Conservation (phyloP, 2,888 invertebrate species). For the Agrenia bidenticulata region DNA sequence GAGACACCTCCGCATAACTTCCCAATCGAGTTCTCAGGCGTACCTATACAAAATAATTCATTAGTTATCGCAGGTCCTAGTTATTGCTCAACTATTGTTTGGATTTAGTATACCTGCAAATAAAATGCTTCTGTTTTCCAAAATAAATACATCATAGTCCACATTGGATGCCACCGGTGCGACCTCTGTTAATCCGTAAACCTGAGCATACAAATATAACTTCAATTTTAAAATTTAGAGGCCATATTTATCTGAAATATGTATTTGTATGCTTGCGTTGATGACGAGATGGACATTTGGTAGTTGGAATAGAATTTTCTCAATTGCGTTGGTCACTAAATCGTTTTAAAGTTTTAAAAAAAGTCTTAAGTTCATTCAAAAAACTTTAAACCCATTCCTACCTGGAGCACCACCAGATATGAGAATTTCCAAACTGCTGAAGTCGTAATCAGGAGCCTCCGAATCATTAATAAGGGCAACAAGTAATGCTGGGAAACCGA, state of each 20-base stretch:
- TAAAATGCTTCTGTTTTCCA: too few relatives aligned
- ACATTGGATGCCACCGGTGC: background rate
- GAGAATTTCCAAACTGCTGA: conserved; percentile 26
- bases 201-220: too few relatives aligned
- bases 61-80: too few relatives aligned
- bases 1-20: conserved; percentile 44
- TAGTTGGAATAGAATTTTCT: conserved; percentile 33
- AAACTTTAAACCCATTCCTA: background rate
- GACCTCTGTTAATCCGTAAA: conserved; percentile 47
- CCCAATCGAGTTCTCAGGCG: conserved; percentile 40
- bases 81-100: too few relatives aligned
- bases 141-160: too few relatives aligned
- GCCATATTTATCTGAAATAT: background rate
- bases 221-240: too few relatives aligned
- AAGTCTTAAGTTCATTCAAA: background rate
- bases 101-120: too few relatives aligned
- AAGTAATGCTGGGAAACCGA: conserved; percentile 49
- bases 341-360: background rate
- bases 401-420: conserved; percentile 27
- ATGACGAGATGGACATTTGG: conserved; percentile 40
- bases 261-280: conserved; percentile 27
- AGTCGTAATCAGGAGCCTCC: conserved; percentile 39
- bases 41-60: too few relatives aligned
- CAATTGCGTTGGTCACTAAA: conserved; percentile 41
- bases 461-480: conserved; percentile 41